Evolutionary conservation across 2,113 vertebrate species (phyloP).

Genomic region (Trichechus manatus): DNA sequence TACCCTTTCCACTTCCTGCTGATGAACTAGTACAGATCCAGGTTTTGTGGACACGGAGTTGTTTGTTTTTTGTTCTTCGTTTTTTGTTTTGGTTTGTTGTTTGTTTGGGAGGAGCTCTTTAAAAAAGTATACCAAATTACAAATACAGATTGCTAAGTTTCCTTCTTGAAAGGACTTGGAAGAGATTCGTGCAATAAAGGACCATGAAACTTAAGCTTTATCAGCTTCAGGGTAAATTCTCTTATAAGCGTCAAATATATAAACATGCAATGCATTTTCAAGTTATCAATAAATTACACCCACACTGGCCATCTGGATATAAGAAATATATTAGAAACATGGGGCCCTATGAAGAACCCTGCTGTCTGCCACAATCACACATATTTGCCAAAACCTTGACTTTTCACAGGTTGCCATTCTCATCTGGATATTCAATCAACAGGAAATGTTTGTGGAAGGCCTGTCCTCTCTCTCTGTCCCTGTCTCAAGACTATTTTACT

Average conservation of each 20-base stretch:
- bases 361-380: slow-evolving; percentile 17
- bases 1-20: background rate
- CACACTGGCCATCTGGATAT: slow-evolving; percentile 5
- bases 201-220: background rate
- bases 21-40: background rate
- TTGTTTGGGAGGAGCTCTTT: background rate
- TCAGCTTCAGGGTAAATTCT: slow-evolving; percentile 23
- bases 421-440: slow-evolving; percentile 66
- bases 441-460: slow-evolving; percentile 4
- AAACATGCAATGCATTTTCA: slow-evolving; percentile 4
- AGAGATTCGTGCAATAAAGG: background rate
- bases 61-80: background rate
- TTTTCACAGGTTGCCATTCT: slow-evolving; percentile 44
- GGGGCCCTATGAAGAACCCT: background rate
- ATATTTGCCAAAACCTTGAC: slow-evolving; percentile 35
- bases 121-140: slow-evolving; percentile 10
- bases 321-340: slow-evolving; percentile 52
- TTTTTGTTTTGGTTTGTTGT: background rate
- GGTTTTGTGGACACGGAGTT: background rate
- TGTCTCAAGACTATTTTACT: background rate
- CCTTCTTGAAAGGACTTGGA: background rate
- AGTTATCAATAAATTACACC: slow-evolving; percentile 29
- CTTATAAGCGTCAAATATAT: background rate
- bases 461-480: background rate
- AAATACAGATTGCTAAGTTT: background rate